Conservation (phyloP, 2,113 vertebrate genomes). For the Cervus canadensis region DNA sequence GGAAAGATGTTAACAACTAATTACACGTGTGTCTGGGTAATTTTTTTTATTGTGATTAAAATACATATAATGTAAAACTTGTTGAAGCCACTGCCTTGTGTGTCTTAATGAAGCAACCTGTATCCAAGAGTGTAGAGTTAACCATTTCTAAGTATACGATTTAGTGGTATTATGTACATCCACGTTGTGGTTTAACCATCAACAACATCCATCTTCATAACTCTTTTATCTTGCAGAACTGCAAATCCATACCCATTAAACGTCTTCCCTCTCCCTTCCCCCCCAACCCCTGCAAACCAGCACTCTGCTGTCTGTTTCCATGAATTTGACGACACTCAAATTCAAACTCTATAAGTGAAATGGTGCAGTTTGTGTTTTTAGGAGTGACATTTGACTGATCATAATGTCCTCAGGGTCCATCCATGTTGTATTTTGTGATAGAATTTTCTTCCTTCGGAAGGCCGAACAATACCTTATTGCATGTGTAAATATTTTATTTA, state of each 20-base stretch:
- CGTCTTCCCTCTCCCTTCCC: background rate
- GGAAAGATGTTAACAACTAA: background rate
- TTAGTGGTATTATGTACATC: background rate
- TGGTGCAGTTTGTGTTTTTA: background rate
- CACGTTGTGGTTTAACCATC: background rate
- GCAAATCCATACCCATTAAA: background rate
- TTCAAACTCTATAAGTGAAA: background rate
- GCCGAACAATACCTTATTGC: background rate
- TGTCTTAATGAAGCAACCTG: background rate
- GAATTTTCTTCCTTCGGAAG: background rate
- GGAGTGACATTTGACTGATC: background rate
- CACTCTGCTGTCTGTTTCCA: background rate
- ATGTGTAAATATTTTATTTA: background rate
- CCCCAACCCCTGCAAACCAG: background rate
- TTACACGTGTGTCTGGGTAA: background rate
- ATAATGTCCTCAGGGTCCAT: background rate
- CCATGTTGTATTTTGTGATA: background rate
- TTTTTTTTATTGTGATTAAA: background rate
- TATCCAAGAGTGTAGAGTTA: background rate
- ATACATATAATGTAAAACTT: background rate
- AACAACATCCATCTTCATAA: background rate
- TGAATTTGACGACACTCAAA: background rate
- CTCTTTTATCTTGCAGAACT: background rate
- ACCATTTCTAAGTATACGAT: background rate
- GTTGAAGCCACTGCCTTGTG: background rate